Evolutionary conservation across 2,113 vertebrate species (phyloP).

Genomic region (Acrocephalus kingi): DNA sequence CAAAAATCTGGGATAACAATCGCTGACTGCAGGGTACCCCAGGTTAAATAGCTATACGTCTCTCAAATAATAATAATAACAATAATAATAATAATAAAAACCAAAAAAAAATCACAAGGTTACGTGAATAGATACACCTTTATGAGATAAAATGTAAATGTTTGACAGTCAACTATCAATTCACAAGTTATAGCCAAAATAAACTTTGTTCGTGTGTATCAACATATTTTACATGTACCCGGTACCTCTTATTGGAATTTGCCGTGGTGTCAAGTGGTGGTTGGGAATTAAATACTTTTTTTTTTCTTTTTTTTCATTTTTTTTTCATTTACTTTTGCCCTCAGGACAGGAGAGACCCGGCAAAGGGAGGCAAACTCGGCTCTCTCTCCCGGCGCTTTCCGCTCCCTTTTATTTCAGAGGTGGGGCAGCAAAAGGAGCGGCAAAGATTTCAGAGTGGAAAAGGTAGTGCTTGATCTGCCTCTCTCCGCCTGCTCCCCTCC

Average conservation of each 20-base stretch:
- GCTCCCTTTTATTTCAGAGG: constrained; percentile 34
- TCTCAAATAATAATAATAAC: constrained; percentile 48
- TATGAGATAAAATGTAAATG: constrained; percentile 84
- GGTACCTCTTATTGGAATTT: constrained; percentile 66
- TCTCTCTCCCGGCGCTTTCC: constrained; percentile 21
- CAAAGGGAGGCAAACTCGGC: not conserved
- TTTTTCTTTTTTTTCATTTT: not conserved
- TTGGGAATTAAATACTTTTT: constrained; percentile 49
- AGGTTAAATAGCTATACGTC: constrained; percentile 83
- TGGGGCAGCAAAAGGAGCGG: not conserved
- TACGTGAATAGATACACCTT: constrained; percentile 90
- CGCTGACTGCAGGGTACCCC: constrained; percentile 72
- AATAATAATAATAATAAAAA: not conserved
- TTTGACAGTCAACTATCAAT: constrained; percentile 85
- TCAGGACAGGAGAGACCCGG: constrained; percentile 14
- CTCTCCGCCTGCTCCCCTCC: constrained; percentile 10
- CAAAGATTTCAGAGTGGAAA: not conserved
- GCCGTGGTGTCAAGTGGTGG: constrained; percentile 57
- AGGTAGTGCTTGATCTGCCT: constrained; percentile 21
- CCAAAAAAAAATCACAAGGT: constrained; percentile 82
- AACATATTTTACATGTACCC: constrained; percentile 95
- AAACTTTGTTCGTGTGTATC: constrained; percentile 91
- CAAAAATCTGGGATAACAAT: constrained; percentile 53
- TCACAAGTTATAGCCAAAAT: constrained; percentile 93
- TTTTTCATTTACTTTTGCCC: not conserved